These are phyloP conservation scores for Ianthella basta DNA, from an alignment of 37 sponge, comb jelly and placozoan species.

Conservation along the genomic window DNA sequence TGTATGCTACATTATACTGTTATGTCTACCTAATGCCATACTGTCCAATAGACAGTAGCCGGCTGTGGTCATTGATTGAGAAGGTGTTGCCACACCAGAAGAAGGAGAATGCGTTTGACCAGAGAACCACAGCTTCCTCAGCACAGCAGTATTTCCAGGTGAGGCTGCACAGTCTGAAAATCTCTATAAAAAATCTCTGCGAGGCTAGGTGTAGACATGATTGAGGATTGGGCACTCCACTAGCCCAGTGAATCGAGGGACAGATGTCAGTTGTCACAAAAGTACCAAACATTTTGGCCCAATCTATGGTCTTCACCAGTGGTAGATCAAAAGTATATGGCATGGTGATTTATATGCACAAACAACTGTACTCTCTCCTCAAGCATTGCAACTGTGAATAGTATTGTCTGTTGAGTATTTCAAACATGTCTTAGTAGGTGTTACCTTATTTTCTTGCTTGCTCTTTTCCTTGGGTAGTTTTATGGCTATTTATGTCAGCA, in stretches of 20 bases:
- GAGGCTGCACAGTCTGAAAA: too few species aligned
- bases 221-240: slow-evolving; percentile 26
- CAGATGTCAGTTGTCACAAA: too few species aligned
- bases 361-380: too few species aligned
- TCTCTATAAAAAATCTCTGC: too few species aligned
- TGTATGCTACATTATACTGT: background rate
- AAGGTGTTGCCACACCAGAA: background rate
- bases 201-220: too few species aligned
- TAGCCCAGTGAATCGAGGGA: background rate
- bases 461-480: slow-evolving; percentile 55
- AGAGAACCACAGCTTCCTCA: slow-evolving; percentile 90
- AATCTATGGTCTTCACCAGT: too few species aligned
- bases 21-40: background rate
- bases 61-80: slow-evolving; percentile 13
- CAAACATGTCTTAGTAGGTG: too few species aligned
- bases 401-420: too few species aligned
- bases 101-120: slow-evolving; percentile 68
- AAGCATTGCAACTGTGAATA: too few species aligned
- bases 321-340: too few species aligned
- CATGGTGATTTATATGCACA: too few species aligned
- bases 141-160: slow-evolving; percentile 92
- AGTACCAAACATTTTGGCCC: too few species aligned
- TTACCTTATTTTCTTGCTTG: background rate
- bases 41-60: background rate
- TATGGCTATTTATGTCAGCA: slow-evolving; percentile 98